Conservation (phyloP, 2,113 vertebrate genomes). For the Tetrax tetrax region DNA sequence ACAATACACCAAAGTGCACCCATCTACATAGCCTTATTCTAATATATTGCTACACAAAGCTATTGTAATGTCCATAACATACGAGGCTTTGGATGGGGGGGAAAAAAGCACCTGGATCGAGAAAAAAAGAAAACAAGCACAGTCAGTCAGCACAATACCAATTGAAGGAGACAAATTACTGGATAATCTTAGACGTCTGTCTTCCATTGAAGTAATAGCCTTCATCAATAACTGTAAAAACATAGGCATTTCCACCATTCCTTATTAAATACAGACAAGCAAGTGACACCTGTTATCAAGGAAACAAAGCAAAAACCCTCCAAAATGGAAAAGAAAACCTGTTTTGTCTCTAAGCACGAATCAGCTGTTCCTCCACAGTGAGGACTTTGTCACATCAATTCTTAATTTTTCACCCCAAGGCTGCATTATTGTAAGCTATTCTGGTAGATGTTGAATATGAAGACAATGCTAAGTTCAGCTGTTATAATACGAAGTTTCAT, state of each 20-base stretch:
- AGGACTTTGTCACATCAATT: neutral
- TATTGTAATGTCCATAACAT: neutral
- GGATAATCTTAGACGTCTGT: no score
- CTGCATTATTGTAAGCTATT: neutral
- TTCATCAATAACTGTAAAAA: neutral
- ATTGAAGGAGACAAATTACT: neutral
- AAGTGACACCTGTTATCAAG: neutral
- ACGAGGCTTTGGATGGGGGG: rapidly evolving
- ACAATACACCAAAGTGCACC: neutral
- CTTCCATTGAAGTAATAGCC: neutral
- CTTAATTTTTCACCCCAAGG: neutral
- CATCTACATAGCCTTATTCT: neutral
- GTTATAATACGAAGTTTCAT: neutral
- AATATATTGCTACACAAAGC: neutral
- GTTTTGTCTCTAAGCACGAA: neutral
- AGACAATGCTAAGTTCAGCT: neutral
- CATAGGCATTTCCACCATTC: neutral
- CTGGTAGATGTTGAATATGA: neutral
- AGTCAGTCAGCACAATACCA: neutral
- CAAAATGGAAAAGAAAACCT: neutral
- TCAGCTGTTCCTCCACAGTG: neutral
- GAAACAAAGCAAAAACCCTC: neutral
- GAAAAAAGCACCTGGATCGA: neutral
- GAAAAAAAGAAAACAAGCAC: neutral
- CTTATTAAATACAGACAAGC: neutral